Conservation (phyloP, 2,113 vertebrate species). For the Anguilla japonica region DNA sequence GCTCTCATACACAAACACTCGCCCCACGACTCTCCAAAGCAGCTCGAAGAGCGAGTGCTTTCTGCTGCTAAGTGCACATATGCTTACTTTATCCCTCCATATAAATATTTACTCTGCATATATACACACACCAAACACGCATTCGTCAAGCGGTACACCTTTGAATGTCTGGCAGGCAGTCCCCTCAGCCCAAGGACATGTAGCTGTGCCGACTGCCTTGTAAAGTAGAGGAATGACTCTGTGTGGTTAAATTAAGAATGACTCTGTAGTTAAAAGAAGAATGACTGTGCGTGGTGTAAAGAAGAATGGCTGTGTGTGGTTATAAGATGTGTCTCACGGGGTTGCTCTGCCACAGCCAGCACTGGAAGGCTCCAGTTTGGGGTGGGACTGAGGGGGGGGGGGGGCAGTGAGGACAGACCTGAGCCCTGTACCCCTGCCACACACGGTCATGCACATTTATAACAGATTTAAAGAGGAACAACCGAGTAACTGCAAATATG, state of each 20-base stretch:
- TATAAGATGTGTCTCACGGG: too few relatives aligned
- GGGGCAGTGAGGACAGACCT: too few relatives aligned
- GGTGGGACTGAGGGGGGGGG: too few relatives aligned
- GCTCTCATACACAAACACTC: constrained; percentile 36
- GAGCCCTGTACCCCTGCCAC: neutral
- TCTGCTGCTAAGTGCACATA: constrained; percentile 52
- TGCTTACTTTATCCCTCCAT: constrained; percentile 30
- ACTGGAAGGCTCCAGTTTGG: too few relatives aligned
- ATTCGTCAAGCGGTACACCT: neutral
- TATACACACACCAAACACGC: constrained; percentile 18
- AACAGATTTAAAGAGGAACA: neutral
- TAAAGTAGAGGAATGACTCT: neutral
- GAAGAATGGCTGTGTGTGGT: neutral
- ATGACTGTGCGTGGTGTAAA: neutral
- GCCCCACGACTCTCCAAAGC: constrained; percentile 31
- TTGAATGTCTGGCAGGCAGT: neutral
- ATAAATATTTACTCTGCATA: constrained; percentile 32
- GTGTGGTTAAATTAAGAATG: neutral
- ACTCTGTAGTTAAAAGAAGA: too few relatives aligned
- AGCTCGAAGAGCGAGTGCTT: constrained; percentile 40
- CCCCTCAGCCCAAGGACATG: neutral
- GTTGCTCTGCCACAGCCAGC: too few relatives aligned
- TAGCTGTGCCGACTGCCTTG: neutral
- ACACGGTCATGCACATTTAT: neutral
- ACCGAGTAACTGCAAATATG: neutral